These are phyloP conservation scores for Agriopis leucophaearia DNA, from an alignment of 2,888 invertebrate genomes.

Conservation along the genomic window DNA sequence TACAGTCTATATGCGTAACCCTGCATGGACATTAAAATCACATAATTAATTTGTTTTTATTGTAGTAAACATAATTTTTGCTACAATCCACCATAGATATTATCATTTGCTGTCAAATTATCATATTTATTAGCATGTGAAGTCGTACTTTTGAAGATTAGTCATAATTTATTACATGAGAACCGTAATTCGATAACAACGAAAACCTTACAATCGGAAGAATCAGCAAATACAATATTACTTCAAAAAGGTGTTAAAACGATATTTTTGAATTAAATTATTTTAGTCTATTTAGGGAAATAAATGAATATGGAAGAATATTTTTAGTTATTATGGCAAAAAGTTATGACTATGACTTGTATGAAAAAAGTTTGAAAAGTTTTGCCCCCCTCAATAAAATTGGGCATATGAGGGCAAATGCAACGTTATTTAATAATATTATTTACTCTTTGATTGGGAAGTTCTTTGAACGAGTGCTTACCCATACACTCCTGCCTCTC, in stretches of 20 bases:
- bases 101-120: conserved; percentile 21
- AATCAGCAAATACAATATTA: neutral
- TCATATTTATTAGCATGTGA: conserved; percentile 15
- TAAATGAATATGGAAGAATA: neutral
- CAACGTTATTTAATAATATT: no score
- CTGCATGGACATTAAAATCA: conserved; percentile 6
- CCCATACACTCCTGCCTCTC: no score
- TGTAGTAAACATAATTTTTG: conserved; percentile 9
- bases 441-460: no score
- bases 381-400: no score
- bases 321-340: neutral
- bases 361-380: no score
- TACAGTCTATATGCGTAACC: no score
- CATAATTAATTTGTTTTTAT: conserved; percentile 19
- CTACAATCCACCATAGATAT: conserved; percentile 5
- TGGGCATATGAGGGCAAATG: no score
- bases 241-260: neutral
- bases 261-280: neutral
- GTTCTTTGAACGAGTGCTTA: no score
- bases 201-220: no score
- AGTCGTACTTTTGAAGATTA: conserved; percentile 4
- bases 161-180: neutral
- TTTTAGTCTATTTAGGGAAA: neutral
- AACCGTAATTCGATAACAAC: neutral
- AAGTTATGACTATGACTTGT: neutral